These are phyloP conservation scores for Trachops cirrhosus DNA, from an alignment of 2,797 vertebrate genomes.

Conservation along the genomic window DNA sequence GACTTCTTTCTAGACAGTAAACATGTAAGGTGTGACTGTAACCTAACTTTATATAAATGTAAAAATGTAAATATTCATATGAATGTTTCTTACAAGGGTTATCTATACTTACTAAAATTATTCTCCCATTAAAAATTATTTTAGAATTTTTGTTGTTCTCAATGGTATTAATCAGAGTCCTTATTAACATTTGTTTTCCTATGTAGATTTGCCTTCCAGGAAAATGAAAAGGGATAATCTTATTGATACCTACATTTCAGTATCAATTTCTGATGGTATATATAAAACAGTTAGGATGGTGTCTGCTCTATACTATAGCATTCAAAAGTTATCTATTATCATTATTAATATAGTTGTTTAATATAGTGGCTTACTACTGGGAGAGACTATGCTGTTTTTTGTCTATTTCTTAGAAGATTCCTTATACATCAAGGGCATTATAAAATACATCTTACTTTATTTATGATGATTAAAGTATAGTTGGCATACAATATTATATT, in stretches of 20 bases:
- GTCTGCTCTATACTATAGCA: neutral
- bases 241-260: neutral
- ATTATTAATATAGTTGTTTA: neutral
- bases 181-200: neutral
- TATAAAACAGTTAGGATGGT: neutral
- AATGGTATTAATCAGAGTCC: neutral
- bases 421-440: neutral
- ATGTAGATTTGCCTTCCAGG: neutral
- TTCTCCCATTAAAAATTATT: neutral
- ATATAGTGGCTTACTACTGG: neutral
- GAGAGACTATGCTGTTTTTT: neutral
- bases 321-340: neutral
- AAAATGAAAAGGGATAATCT: conserved; percentile 6
- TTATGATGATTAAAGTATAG: neutral
- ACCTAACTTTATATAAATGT: neutral
- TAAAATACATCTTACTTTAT: neutral
- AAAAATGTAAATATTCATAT: neutral
- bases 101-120: neutral
- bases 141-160: neutral
- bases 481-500: neutral
- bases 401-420: neutral
- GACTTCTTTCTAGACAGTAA: neutral
- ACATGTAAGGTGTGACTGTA: neutral
- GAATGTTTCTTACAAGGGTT: neutral
- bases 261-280: neutral